Percentiles rank a stretch among this genome's conserved stretches.
phyloP scores from a whole-genome alignment of 2,888 invertebrate genomes.

The Cerastis rubricosa region DNA sequence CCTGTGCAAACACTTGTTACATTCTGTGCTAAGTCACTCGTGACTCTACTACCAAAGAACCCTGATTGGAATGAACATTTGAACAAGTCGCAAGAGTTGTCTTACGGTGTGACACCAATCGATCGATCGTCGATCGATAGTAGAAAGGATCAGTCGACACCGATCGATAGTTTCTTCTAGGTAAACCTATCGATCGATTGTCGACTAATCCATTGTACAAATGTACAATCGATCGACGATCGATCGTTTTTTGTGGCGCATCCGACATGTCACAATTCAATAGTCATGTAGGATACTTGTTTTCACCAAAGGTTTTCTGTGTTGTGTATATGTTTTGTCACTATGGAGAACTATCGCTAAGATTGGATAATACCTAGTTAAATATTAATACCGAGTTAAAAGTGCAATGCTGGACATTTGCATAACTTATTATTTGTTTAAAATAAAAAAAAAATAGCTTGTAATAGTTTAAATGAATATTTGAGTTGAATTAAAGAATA shows the following conservation, averaged over 20 bases:
- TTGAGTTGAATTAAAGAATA: constrained; percentile 91
- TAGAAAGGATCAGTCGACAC: too few species aligned
- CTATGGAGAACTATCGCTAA: constrained; percentile 87
- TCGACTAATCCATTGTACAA: too few species aligned
- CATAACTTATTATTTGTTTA: constrained; percentile 90
- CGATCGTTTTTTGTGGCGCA: constrained; percentile 10
- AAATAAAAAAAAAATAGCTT: constrained; percentile 88
- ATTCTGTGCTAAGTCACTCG: constrained; percentile 34
- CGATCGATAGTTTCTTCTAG: too few species aligned
- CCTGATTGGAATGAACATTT: constrained; percentile 34
- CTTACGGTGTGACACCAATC: background rate
- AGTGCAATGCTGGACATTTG: constrained; percentile 91
- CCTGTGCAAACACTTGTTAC: constrained; percentile 23
- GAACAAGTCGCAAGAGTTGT: background rate
- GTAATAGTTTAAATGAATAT: constrained; percentile 91
- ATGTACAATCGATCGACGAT: too few species aligned
- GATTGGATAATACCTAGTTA: constrained; percentile 88
- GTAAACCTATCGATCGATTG: too few species aligned
- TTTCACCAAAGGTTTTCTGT: constrained; percentile 83
- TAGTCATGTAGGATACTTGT: constrained; percentile 73
- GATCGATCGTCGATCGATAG: too few species aligned
- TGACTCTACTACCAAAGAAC: constrained; percentile 66
- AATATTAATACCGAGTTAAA: constrained; percentile 88
- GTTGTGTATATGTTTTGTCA: constrained; percentile 85
- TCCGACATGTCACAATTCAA: constrained; percentile 66